Conservation (phyloP, 2,888 invertebrate species). For the Melikaiella ostensackeni region DNA sequence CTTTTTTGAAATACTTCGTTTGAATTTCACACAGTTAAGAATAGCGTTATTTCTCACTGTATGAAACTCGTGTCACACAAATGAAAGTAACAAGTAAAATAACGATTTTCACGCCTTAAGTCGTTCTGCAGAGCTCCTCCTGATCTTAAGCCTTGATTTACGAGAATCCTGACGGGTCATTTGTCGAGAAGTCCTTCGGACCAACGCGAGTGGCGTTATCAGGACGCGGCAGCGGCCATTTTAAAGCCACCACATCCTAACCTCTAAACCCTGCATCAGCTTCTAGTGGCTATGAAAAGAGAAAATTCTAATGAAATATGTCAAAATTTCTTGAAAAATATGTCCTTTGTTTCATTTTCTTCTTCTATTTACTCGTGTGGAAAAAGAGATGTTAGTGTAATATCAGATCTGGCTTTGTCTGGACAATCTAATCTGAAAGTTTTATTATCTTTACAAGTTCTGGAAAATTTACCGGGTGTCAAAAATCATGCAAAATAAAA, state of each 20-base stretch:
- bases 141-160: slow-evolving; percentile 71
- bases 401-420: no score
- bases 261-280: slow-evolving; percentile 44
- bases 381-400: no score
- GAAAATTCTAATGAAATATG: background rate
- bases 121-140: slow-evolving; percentile 9
- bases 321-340: background rate
- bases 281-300: background rate
- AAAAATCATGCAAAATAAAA: no score
- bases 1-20: background rate
- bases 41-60: background rate
- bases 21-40: background rate
- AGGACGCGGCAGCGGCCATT: slow-evolving; percentile 70
- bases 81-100: slow-evolving; percentile 46
- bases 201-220: slow-evolving; percentile 63
- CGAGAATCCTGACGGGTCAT: slow-evolving; percentile 76
- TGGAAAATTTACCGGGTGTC: no score
- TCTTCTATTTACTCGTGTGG: no score
- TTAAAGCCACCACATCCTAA: slow-evolving; percentile 60
- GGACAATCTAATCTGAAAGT: no score
- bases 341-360: no score
- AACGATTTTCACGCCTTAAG: slow-evolving; percentile 18
- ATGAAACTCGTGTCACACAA: slow-evolving; percentile 42
- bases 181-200: slow-evolving; percentile 72
- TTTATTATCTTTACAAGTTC: no score